Conservation (phyloP, 2,888 invertebrate species). For the Lasioglossum pauxillum region DNA sequence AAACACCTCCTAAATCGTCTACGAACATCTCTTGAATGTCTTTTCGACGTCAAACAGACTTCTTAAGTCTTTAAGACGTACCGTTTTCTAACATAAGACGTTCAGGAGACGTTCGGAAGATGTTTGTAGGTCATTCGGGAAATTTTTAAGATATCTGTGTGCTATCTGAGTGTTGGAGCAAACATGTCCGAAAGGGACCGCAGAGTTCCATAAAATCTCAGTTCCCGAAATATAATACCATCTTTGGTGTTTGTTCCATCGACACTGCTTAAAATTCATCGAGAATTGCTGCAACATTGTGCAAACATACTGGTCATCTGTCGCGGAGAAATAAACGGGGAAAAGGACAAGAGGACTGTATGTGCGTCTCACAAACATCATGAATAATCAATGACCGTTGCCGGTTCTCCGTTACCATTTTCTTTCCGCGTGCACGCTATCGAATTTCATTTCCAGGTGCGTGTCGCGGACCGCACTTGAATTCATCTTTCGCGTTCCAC, state of each 20-base stretch:
- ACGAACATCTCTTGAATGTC: too few species aligned
- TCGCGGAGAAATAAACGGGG: not conserved
- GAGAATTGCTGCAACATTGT: not conserved
- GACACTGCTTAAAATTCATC: not conserved
- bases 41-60: too few species aligned
- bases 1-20: too few species aligned
- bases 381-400: slow-evolving; percentile 30
- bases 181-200: not conserved
- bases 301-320: not conserved
- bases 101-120: too few species aligned
- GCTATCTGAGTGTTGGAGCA: not conserved
- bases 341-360: not conserved
- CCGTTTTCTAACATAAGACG: too few species aligned
- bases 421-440: not conserved
- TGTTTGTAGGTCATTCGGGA: too few species aligned
- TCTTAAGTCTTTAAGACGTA: too few species aligned
- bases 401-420: not conserved
- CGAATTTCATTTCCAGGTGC: slow-evolving; percentile 25
- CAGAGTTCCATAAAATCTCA: not conserved
- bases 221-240: not conserved
- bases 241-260: not conserved
- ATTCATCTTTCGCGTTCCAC: not conserved
- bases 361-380: not conserved
- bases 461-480: not conserved
- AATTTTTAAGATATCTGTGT: too few species aligned